Conservation (phyloP, 2,888 invertebrate species). For the Sphaerophoria taeniata region DNA sequence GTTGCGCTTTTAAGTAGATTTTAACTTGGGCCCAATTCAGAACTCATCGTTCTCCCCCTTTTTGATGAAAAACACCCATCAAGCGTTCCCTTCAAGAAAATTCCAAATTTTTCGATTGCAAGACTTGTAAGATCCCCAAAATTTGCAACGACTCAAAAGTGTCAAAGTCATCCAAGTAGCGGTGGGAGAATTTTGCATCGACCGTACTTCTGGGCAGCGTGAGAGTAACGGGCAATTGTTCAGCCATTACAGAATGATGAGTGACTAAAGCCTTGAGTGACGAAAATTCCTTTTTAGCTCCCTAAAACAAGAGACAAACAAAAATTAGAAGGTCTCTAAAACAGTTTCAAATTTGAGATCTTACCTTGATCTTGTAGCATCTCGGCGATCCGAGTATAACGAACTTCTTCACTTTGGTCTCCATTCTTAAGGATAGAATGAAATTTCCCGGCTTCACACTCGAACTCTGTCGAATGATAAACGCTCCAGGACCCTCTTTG, state of each 20-base stretch:
- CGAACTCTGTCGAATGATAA: conserved; percentile 78
- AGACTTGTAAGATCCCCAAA: conserved; percentile 78
- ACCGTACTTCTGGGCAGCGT: conserved; percentile 87
- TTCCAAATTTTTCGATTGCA: conserved; percentile 79
- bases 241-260: conserved; percentile 98
- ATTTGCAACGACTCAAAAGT: conserved; percentile 86
- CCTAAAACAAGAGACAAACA: conserved; percentile 85
- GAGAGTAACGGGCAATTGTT: conserved; percentile 95
- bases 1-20: conserved; percentile 48
- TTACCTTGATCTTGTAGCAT: conserved; percentile 78
- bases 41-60: conserved; percentile 31
- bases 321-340: neutral
- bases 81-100: conserved; percentile 64
- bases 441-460: conserved; percentile 72
- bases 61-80: neutral
- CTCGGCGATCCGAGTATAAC: conserved; percentile 76
- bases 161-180: conserved; percentile 89
- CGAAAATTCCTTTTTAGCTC: conserved; percentile 97
- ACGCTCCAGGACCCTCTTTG: conserved; percentile 76
- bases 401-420: conserved; percentile 78
- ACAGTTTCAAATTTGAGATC: neutral
- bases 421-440: conserved; percentile 78
- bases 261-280: conserved; percentile 95
- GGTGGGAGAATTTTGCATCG: conserved; percentile 74
- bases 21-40: conserved; percentile 24